A percentile compares a stretch with the other conserved stretches of the same genome.
Conservation (phyloP, 2,797 vertebrate genomes). For the Muscicapa comitata region DNA sequence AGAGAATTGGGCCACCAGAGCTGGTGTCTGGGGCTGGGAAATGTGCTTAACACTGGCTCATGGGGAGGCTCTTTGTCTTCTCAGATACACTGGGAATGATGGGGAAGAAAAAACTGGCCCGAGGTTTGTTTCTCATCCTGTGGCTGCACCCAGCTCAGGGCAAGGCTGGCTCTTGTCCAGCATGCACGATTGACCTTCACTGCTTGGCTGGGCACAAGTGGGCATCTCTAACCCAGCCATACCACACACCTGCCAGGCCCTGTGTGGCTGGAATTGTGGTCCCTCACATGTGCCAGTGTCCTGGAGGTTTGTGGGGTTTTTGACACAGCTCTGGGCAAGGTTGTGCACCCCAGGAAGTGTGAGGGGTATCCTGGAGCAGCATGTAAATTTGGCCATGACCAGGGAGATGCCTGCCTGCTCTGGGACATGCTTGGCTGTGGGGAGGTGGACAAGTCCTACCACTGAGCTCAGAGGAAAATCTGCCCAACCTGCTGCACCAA, state of each 20-base stretch:
- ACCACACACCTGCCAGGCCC: accelerated
- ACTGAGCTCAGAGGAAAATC: background rate
- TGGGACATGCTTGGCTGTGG: accelerated
- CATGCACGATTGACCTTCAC: background rate
- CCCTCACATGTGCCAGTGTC: accelerated
- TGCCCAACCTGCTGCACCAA: accelerated
- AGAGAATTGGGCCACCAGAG: background rate
- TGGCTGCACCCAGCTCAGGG: background rate
- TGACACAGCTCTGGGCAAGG: background rate
- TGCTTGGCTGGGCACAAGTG: background rate
- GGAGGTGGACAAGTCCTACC: background rate
- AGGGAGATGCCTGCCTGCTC: background rate
- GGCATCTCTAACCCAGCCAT: background rate
- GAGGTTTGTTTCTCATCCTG: background rate
- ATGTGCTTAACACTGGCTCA: accelerated
- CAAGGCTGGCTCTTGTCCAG: background rate
- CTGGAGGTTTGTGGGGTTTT: background rate
- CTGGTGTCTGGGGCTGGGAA: background rate
- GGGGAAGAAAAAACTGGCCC: background rate
- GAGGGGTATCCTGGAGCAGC: background rate
- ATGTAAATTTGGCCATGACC: background rate
- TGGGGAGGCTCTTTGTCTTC: background rate
- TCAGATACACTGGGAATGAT: accelerated
- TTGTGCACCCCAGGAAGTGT: background rate
- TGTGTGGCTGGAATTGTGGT: background rate